phyloP scores from a whole-genome alignment of 2,888 invertebrate species.

The Diarsia rubi region DNA sequence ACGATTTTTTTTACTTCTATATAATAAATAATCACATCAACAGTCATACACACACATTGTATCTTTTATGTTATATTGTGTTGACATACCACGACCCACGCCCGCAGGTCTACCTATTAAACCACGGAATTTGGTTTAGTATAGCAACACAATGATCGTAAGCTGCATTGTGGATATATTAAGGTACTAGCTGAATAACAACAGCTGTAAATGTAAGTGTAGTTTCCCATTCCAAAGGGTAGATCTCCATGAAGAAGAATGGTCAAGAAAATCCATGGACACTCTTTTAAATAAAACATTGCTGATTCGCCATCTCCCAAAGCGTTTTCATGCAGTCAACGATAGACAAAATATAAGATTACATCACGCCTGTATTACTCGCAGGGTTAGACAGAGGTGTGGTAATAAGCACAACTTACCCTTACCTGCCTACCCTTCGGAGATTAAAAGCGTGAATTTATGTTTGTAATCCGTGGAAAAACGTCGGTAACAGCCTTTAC shows the following conservation, averaged over 20 bases:
- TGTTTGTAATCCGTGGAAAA: neutral
- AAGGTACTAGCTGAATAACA: neutral
- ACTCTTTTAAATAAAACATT: neutral
- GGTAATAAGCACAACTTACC: no score
- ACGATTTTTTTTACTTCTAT: neutral
- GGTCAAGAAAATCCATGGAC: no score
- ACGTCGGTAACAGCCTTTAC: neutral
- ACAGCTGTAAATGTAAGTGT: neutral
- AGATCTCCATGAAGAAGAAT: no score
- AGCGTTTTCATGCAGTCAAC: no score
- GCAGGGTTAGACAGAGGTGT: no score
- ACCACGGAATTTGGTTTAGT: constrained; percentile 27
- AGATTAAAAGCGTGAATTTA: no score
- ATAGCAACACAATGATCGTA: constrained; percentile 3
- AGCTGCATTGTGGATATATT: neutral
- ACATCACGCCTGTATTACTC: no score
- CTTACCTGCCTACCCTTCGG: no score
- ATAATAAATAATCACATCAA: neutral
- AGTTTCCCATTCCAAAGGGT: neutral
- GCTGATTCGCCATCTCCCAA: neutral
- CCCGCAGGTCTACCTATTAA: neutral
- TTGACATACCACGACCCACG: constrained; percentile 7
- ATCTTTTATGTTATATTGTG: constrained; percentile 1
- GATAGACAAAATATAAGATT: no score
- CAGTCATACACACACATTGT: neutral